Percentiles rank a stretch among this genome's conserved stretches.
These are phyloP conservation scores for Ophraella communa DNA, from an alignment of 2,888 invertebrate species.

Conservation along the genomic window DNA sequence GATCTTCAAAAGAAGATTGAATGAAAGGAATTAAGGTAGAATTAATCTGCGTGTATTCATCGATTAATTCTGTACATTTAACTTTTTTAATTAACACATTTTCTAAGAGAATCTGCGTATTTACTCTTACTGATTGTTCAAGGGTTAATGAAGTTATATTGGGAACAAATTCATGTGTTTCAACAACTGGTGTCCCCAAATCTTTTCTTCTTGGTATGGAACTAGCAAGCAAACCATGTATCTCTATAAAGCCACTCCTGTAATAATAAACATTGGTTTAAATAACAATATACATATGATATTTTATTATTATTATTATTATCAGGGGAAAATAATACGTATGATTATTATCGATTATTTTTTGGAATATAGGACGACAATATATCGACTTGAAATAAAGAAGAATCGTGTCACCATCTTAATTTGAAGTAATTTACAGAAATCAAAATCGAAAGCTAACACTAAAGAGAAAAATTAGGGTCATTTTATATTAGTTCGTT, in stretches of 20 bases:
- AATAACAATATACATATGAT: too few species aligned
- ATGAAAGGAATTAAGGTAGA: constrained; percentile 65
- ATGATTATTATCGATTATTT: too few species aligned
- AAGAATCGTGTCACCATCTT: too few species aligned
- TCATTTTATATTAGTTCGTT: too few species aligned
- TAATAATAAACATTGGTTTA: too few species aligned
- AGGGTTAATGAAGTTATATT: constrained; percentile 57
- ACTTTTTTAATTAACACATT: constrained; percentile 67
- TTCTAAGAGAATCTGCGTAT: constrained; percentile 76
- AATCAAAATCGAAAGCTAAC: too few species aligned
- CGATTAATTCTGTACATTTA: constrained; percentile 45
- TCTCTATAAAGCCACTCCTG: constrained; percentile 77
- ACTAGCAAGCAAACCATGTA: constrained; percentile 78
- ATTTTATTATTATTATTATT: too few species aligned
- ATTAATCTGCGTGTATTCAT: constrained; percentile 48
- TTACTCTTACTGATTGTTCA: constrained; percentile 62
- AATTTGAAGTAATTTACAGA: too few species aligned
- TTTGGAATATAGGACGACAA: too few species aligned
- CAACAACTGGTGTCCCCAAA: constrained; percentile 77
- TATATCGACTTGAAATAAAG: too few species aligned
- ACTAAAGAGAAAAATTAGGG: too few species aligned
- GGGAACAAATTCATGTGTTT: constrained; percentile 76
- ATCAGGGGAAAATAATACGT: too few species aligned
- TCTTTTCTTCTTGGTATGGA: constrained; percentile 73
- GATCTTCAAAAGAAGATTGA: constrained; percentile 67